Evolutionary conservation across 1,140 invertebrate species (phyloP).

Genomic region (Caerostris darwini): DNA sequence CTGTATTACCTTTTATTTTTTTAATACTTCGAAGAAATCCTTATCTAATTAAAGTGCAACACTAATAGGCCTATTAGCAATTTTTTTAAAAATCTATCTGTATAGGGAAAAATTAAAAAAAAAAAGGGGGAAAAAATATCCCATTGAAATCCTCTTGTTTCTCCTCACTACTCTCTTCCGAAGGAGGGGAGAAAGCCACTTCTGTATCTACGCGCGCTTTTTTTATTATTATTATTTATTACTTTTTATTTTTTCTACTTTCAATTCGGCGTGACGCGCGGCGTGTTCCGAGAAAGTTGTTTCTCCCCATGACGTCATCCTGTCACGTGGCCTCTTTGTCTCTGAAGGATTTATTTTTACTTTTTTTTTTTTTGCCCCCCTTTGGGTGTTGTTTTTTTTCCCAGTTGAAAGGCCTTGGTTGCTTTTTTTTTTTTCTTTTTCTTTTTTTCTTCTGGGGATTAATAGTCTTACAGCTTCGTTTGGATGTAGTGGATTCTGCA

Average conservation of each 20-base stretch:
- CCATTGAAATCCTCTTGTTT: background rate
- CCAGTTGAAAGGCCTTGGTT: background rate
- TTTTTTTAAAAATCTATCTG: too few species aligned
- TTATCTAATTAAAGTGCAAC: too few species aligned
- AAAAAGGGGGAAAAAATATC: too few species aligned
- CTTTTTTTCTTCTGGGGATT: background rate
- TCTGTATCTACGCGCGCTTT: background rate
- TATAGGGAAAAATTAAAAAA: too few species aligned
- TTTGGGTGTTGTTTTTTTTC: background rate
- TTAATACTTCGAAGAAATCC: too few species aligned
- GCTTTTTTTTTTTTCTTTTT: background rate
- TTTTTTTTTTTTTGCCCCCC: background rate
- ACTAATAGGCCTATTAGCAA: too few species aligned
- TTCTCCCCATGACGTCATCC: background rate
- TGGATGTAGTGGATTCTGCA: too few species aligned
- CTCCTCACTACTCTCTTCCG: background rate
- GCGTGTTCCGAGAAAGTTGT: background rate
- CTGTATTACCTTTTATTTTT: too few species aligned
- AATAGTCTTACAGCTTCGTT: too few species aligned
- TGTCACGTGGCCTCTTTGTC: constrained; percentile 2
- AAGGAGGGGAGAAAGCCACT: background rate
- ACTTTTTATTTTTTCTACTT: background rate
- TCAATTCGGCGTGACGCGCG: background rate
- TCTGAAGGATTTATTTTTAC: background rate
- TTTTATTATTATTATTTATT: too few species aligned